Evolutionary conservation across 2,797 vertebrate genomes (phyloP).

Genomic region (Argya squamiceps): DNA sequence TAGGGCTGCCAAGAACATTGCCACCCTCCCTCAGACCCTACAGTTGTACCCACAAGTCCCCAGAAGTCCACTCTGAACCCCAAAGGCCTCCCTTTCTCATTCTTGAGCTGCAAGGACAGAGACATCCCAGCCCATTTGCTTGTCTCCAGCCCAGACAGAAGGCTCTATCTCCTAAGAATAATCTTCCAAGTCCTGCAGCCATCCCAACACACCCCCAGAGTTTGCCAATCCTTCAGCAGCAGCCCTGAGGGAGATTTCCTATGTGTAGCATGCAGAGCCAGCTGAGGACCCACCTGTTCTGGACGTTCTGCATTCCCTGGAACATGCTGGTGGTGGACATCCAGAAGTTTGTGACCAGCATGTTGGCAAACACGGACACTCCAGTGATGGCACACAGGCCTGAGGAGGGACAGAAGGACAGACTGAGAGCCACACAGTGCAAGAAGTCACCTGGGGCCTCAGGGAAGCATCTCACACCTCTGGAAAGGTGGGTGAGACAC

Average conservation of each 20-base stretch:
- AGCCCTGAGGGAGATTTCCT: not conserved
- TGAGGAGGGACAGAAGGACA: constrained; percentile 35
- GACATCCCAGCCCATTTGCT: not conserved
- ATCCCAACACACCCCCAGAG: not conserved
- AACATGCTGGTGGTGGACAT: constrained; percentile 79
- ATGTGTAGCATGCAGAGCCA: rapidly evolving
- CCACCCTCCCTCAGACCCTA: not conserved
- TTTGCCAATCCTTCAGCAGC: not conserved
- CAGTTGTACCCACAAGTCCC: not conserved
- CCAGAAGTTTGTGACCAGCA: constrained; percentile 91
- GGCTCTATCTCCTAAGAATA: not conserved
- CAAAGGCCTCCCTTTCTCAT: not conserved
- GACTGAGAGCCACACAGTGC: not conserved
- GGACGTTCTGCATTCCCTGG: constrained; percentile 72
- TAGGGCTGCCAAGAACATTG: not conserved
- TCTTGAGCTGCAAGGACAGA: not conserved
- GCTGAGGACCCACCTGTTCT: constrained; percentile 74
- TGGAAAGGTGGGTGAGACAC: not conserved
- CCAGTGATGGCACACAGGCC: constrained; percentile 89
- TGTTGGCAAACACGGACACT: constrained; percentile 91
- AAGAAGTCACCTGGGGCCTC: not conserved
- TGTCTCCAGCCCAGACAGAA: not conserved
- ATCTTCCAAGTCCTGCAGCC: not conserved
- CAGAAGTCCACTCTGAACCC: not conserved
- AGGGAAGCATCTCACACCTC: not conserved